Percentiles rank a stretch among this genome's conserved stretches.
Conservation (phyloP, 2,888 invertebrate species). For the Ophraella communa region DNA sequence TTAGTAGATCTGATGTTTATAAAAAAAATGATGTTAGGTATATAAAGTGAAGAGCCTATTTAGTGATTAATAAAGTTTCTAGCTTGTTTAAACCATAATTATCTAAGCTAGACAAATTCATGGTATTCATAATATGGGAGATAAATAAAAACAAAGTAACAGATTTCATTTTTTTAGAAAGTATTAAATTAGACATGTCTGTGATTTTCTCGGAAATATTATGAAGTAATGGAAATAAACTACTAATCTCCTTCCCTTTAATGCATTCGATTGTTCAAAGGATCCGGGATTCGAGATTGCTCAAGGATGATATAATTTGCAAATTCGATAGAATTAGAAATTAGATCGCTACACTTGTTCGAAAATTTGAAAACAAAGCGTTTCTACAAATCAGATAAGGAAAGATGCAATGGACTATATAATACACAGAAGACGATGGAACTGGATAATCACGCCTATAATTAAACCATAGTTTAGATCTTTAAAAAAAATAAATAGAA, state of each 20-base stretch:
- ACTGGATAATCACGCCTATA: no score
- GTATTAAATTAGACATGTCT: not conserved
- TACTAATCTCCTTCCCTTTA: conserved; percentile 21
- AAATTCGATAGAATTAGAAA: conserved; percentile 18
- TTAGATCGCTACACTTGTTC: conserved; percentile 5
- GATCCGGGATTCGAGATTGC: conserved; percentile 1
- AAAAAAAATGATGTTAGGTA: no score
- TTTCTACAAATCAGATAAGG: conserved; percentile 8
- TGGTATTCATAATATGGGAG: no score
- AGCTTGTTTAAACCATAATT: no score
- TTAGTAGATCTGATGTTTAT: no score
- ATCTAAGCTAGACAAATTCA: no score
- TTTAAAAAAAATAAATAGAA: no score
- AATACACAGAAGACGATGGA: not conserved
- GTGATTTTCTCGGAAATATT: not conserved
- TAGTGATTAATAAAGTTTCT: no score
- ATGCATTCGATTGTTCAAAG: conserved; percentile 14
- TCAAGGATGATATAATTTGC: conserved; percentile 19
- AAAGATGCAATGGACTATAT: not conserved
- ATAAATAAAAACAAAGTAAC: not conserved
- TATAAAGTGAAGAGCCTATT: no score
- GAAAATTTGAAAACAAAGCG: conserved; percentile 12
- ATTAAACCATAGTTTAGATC: no score
- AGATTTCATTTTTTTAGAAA: not conserved
- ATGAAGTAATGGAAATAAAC: conserved; percentile 19